Evolutionary conservation across 2,888 invertebrate genomes (phyloP), one percentile per base, ranked within the genome.

Genomic region (Eulithis testata): DNA sequence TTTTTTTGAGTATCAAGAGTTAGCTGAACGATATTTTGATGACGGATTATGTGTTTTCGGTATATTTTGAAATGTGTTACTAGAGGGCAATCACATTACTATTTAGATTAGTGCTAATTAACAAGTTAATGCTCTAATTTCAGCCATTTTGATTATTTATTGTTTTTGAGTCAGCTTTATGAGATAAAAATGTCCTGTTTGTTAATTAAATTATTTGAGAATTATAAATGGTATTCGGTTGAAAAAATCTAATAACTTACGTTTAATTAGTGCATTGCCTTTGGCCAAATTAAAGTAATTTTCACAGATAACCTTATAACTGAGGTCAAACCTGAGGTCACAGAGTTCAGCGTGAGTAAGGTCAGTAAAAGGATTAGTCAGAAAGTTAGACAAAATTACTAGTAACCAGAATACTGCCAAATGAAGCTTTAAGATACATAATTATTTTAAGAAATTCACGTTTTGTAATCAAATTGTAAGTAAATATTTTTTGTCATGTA

Each of bases 1-100:
- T 85, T 82, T 79, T 79, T 76, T 77, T 82, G 80, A 84, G 37
- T 52, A 47, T 63, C 57, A 53, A 53, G 45, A 40, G 9, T 21
- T 21, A 21, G 21, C 6, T 52, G 57, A 21, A 40, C 11, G 49
- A 27, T 21, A 58, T 36, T 58, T 37, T 21, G 6, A 3, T 12
- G 5, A 36, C 11, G 31, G 45, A 56, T 56, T 47, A 56, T 56
- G 11, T 31, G 4, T 27, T 45, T 31, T 40, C 9, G 40, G 40
- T 40, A 40, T 40, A 40, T 40, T 40, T 40, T 11, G 9, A 9
- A 40, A 40, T 40, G 5, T 40, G 9, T 40, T 40, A 7, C 9
- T 40, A 40, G 2, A 31, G 31, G 31, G 31, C 9, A 40, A 8
- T 40, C 5, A 4, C 3, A 6, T 5, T 31, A 31, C 31, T 31